These are phyloP conservation scores for Apotomis capreana DNA, from an alignment of 2,888 invertebrate species.

Conservation along the genomic window DNA sequence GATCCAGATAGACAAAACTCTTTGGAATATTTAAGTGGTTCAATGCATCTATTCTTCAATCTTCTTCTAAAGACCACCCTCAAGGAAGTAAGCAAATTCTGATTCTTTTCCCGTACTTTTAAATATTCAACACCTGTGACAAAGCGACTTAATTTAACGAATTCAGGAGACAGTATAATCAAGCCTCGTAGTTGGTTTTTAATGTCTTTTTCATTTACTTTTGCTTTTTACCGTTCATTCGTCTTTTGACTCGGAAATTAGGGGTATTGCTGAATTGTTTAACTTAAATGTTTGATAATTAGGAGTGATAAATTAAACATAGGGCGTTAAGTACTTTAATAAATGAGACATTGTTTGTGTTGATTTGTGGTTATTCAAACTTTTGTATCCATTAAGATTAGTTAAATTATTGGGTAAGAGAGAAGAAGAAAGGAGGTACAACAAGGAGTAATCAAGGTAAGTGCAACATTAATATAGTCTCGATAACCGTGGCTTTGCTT, in stretches of 20 bases:
- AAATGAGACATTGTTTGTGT: background rate
- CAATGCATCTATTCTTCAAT: constrained; percentile 44
- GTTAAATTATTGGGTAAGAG: too few species aligned
- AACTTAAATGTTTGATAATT: constrained; percentile 30
- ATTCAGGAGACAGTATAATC: constrained; percentile 59
- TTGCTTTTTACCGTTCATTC: constrained; percentile 47
- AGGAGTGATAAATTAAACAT: constrained; percentile 23
- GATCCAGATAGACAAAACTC: too few species aligned
- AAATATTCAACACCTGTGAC: constrained; percentile 66
- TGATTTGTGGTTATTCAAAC: background rate
- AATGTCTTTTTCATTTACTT: constrained; percentile 62
- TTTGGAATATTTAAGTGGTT: background rate
- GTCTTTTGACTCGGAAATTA: constrained; percentile 43
- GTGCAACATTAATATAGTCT: too few species aligned
- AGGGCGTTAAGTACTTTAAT: constrained; percentile 1
- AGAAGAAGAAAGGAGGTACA: too few species aligned
- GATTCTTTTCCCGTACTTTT: constrained; percentile 52
- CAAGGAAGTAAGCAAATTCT: constrained; percentile 32
- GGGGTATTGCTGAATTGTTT: constrained; percentile 28
- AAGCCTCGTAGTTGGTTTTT: constrained; percentile 60
- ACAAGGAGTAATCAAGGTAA: too few species aligned
- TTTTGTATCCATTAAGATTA: too few species aligned
- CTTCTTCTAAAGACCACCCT: constrained; percentile 42
- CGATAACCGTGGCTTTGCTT: too few species aligned
- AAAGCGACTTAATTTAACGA: constrained; percentile 60